Base-by-base conservation (phyloP, 2,113 vertebrate species). In the Bambusicola thoracicus region DNA sequence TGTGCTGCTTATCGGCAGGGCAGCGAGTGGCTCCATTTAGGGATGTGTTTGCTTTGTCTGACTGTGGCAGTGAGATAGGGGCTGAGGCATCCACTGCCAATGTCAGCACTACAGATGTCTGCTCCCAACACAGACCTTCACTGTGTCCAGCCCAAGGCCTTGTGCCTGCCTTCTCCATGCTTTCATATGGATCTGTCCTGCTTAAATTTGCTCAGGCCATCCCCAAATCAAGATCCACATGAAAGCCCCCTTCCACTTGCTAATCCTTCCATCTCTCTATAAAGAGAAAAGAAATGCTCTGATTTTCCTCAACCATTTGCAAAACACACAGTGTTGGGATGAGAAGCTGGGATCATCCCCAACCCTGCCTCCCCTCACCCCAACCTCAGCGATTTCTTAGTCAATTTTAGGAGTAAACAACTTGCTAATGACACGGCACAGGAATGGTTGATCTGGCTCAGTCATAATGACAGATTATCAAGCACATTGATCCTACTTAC, bases 21-120 rank as follows among this genome's bases (percentile, higher is more conserved):
- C 65, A 65, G 61, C 1, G 10, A 56, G 12, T 40, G 5, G 75
- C 81, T 95, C 81, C 84, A 58, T 75, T 83, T 80, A 91, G 81
- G 92, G 40, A 82, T 93, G 32, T 96, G 91, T 96, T 96, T 97
- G 95, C 92, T 96, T 91, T 94, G 66, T 65, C 43, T 1, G 15
- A 4, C 90, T 97, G 96, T 0, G 0, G 59, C 67, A 72, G 61
- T 6, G 59, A 0, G 92, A 96, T 96, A 97, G 88, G 66, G 75
- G 40, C 43, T 0, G 20, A 96, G 66, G 58, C 61, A 63, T 27
- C 62, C 4, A 14, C 36, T 29, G 82, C 68, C 56, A 8, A 15
- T 16, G 51, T 21, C n/a, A 49, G 65, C 20, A 36, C 68, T 66
- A 5, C 0, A 3, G 83, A 48, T 4, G 11, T 24, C 44, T 0